Conservation (phyloP, 64 coral and sea anemone species). For the Actinia tenebrosa region DNA sequence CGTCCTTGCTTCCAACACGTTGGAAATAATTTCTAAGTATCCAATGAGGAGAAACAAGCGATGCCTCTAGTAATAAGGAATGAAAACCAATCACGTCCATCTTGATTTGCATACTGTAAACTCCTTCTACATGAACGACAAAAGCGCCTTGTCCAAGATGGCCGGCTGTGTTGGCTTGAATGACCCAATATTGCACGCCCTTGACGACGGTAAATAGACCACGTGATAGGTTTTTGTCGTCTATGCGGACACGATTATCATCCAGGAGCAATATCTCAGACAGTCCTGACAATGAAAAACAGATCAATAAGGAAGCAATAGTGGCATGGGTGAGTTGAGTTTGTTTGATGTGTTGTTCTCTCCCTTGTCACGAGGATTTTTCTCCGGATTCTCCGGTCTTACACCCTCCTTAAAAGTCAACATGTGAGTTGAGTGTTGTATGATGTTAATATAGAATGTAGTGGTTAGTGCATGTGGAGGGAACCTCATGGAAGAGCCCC, state of each 20-base stretch:
- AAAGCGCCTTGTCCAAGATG: constrained; percentile 45
- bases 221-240: constrained; percentile 41
- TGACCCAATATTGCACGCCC: neutral
- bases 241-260: constrained; percentile 2
- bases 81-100: constrained; percentile 39
- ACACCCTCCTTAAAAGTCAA: too few relatives aligned
- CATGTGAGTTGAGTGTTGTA: too few relatives aligned
- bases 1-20: constrained; percentile 31
- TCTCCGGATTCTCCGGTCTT: too few relatives aligned
- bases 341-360: too few relatives aligned
- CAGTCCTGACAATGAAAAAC: neutral
- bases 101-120: constrained; percentile 45
- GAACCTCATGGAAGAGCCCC: too few relatives aligned
- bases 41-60: constrained; percentile 10
- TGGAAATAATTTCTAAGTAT: neutral
- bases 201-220: constrained; percentile 29
- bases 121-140: constrained; percentile 40
- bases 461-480: too few relatives aligned
- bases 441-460: too few relatives aligned
- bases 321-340: too few relatives aligned
- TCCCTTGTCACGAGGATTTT: too few relatives aligned
- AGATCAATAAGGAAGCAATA: neutral
- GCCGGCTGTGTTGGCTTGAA: constrained; percentile 37
- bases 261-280: neutral
- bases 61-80: constrained; percentile 13